Evolutionary conservation across 2,113 vertebrate species (phyloP).

Genomic region (Gobio gobio): DNA sequence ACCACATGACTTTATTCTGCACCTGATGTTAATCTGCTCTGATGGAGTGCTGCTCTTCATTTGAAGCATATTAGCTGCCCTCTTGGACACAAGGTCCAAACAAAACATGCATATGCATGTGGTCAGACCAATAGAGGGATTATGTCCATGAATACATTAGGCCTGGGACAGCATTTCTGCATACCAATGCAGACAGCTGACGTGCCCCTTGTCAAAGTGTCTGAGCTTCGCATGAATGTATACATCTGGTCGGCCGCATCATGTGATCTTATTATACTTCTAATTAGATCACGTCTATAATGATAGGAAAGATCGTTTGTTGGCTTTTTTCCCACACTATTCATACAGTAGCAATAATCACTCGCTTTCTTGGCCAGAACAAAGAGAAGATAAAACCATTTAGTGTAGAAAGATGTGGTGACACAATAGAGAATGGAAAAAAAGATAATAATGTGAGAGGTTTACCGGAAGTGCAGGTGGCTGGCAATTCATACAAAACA

Average conservation of each 20-base stretch:
- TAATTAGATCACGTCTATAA: constrained; percentile 22
- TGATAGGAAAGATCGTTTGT: constrained; percentile 6
- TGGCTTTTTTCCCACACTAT: constrained; percentile 22
- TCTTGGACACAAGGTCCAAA: constrained; percentile 38
- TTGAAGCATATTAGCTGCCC: constrained; percentile 48
- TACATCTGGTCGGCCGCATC: constrained; percentile 32
- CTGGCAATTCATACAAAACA: too few relatives aligned
- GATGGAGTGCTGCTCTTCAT: constrained; percentile 64
- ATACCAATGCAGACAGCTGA: constrained; percentile 50
- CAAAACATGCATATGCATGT: constrained; percentile 42
- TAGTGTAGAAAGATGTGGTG: background rate
- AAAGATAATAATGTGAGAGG: background rate
- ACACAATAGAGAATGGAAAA: background rate
- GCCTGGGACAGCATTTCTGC: constrained; percentile 14
- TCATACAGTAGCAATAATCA: constrained; percentile 14
- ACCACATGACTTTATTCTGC: constrained; percentile 52
- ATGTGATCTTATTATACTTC: constrained; percentile 41
- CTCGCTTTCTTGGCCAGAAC: background rate
- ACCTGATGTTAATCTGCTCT: constrained; percentile 52
- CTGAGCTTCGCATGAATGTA: constrained; percentile 17
- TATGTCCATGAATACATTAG: constrained; percentile 58
- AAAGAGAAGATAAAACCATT: background rate
- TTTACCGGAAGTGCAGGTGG: background rate
- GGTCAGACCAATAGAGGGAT: constrained; percentile 44
- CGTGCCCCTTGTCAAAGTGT: constrained; percentile 29